A percentile compares a stretch with the other conserved stretches of the same genome.
Conservation (phyloP, 1,140 invertebrate species). For the Zelostemma sp. region DNA sequence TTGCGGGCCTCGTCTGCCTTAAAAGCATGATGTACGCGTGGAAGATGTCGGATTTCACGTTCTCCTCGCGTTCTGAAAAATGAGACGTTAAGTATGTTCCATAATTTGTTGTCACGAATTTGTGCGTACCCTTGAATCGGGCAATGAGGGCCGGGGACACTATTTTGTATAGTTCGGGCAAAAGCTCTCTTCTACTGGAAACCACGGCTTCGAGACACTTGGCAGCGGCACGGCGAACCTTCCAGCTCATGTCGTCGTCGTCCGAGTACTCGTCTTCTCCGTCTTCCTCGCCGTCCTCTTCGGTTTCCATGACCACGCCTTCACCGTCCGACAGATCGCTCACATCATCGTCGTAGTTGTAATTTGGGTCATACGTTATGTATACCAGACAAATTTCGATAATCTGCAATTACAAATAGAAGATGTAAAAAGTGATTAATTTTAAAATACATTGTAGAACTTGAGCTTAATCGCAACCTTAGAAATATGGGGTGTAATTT, state of each 20-base stretch:
- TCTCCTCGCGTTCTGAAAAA: slow-evolving; percentile 93
- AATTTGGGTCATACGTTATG: slow-evolving; percentile 98
- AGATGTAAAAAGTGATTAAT: no score
- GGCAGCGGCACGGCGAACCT: slow-evolving; percentile 92
- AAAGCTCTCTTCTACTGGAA: slow-evolving; percentile 89
- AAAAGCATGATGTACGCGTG: slow-evolving; percentile 96
- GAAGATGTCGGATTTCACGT: slow-evolving; percentile 98
- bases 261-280: slow-evolving; percentile 96
- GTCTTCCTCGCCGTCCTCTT: slow-evolving; percentile 80
- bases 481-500: slow-evolving; percentile 91
- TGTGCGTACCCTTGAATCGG: slow-evolving; percentile 93
- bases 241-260: slow-evolving; percentile 99
- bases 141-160: slow-evolving; percentile 91
- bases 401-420: slow-evolving; percentile 76
- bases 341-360: slow-evolving; percentile 93
- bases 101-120: no score
- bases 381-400: slow-evolving; percentile 91
- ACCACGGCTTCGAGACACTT: slow-evolving; percentile 98
- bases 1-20: slow-evolving; percentile 85
- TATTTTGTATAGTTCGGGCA: slow-evolving; percentile 90
- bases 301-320: slow-evolving; percentile 77
- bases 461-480: slow-evolving; percentile 70
- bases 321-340: slow-evolving; percentile 75
- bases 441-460: no score
- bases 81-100: no score